Base-by-base conservation (phyloP, 2,113 vertebrate genomes). In the Stigmatopora nigra region DNA sequence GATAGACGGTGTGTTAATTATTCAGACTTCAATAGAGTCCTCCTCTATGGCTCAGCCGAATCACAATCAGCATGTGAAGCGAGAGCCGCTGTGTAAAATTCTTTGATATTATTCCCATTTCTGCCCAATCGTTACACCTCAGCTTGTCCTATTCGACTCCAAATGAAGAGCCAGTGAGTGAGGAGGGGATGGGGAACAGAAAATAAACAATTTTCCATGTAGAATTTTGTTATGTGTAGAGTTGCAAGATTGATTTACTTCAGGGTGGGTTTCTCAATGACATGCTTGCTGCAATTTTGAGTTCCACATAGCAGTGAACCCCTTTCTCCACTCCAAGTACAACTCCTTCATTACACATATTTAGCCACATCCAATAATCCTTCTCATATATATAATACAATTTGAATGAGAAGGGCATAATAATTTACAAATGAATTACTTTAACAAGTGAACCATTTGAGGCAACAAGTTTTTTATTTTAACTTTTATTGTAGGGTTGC, bases 141-240 rank as follows among this genome's bases (percentile, higher is more conserved):
- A 38, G 69, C 66, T 65, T 57, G 17, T 71, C 73, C 75, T 67
- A 72, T 73, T 72, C 69, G 61, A 53, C 66, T 64, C 63, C 20
- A 76, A 77, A 80, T 78, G 70, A 77, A 58, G 12, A 61, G 41
- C 16, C 74, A 78, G 79, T n/a, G 67, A 75, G 72, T 56, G 67
- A 72, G 72, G 78, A 85, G 73, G 63, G 67, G 31, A 57, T 67
- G 65, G 75, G 69, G 68, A 45, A 41, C 13, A 61, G 19, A 45
- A 68, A 79, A 79, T 75, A 80, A 85, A 85, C 81, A 74, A 61
- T 77, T 85, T 79, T 67, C 63, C 59, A 60, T 62, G 52, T 69
- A 55, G 59, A 72, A 78, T 82, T 79, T 72, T 63, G 73, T 83
- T 80, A 79, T 41, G 55, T 48, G 68, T 14, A 3, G 64, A 64